phyloP scores from a whole-genome alignment of 2,113 vertebrate genomes.

The Salvator merianae region DNA sequence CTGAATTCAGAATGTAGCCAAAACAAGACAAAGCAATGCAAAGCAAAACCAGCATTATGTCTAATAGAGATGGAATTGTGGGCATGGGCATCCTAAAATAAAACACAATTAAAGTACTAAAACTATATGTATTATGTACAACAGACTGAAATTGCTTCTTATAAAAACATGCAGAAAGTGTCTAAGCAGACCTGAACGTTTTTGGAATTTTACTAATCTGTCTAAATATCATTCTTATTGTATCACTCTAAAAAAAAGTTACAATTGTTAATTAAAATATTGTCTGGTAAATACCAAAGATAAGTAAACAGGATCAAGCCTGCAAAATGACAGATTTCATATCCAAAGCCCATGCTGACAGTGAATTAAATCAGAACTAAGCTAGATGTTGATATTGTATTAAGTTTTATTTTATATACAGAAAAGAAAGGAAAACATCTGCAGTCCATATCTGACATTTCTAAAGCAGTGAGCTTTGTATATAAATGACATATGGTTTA shows the following conservation, averaged over 20 bases:
- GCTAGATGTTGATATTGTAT: not conserved
- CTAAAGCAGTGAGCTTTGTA: slow-evolving; percentile 32
- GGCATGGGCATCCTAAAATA: too few relatives aligned
- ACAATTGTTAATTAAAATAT: not conserved
- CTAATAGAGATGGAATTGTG: too few relatives aligned
- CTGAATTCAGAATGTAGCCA: too few relatives aligned
- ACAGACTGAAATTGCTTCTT: too few relatives aligned
- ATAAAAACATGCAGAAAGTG: not conserved
- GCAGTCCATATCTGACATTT: slow-evolving; percentile 11
- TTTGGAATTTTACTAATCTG: not conserved
- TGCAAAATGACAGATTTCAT: not conserved
- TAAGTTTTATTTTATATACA: not conserved
- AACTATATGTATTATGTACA: too few relatives aligned
- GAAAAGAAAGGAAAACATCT: not conserved
- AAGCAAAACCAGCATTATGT: too few relatives aligned
- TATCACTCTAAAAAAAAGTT: not conserved
- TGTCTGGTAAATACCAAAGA: not conserved
- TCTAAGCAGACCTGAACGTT: not conserved
- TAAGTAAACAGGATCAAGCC: not conserved
- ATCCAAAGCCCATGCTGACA: not conserved
- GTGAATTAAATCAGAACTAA: not conserved
- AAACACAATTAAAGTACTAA: too few relatives aligned
- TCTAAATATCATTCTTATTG: not conserved
- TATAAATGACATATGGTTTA: slow-evolving; percentile 4
- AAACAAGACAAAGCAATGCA: too few relatives aligned